A percentile compares a stretch with the other conserved stretches of the same genome.
phyloP scores from a whole-genome alignment of 2,888 invertebrate species.

The Exocentrus adspersus region DNA sequence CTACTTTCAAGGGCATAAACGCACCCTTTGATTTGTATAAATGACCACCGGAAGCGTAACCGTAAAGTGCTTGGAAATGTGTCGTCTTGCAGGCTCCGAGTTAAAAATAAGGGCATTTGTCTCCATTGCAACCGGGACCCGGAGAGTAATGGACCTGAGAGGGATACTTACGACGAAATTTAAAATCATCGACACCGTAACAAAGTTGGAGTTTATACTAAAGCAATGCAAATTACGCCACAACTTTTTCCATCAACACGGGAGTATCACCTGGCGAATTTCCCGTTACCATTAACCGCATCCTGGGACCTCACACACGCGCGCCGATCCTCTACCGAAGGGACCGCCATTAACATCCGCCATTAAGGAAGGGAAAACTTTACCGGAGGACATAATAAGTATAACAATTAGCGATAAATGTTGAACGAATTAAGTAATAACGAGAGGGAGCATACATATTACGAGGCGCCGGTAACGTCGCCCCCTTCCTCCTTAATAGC shows the following conservation, averaged over 20 bases:
- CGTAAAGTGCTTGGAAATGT: slow-evolving; percentile 2
- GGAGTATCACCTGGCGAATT: no score
- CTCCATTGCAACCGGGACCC: neutral
- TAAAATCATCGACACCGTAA: no score
- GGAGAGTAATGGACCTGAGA: neutral
- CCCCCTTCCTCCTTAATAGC: slow-evolving; percentile 42
- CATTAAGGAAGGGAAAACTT: slow-evolving; percentile 11
- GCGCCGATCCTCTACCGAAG: neutral
- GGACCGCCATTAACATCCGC: neutral
- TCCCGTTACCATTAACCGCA: no score
- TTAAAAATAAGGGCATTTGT: slow-evolving; percentile 10
- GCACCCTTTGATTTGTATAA: slow-evolving; percentile 12
- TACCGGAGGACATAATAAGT: slow-evolving; percentile 7
- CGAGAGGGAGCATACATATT: slow-evolving; percentile 40
- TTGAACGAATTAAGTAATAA: slow-evolving; percentile 51
- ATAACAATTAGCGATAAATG: slow-evolving; percentile 52
- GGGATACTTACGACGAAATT: no score
- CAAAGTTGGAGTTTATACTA: no score
- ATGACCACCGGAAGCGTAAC: neutral
- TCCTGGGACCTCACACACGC: neutral
- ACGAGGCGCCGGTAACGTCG: slow-evolving; percentile 18
- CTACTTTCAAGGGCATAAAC: neutral
- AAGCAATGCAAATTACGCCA: no score
- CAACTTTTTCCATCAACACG: no score
- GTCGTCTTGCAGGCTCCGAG: neutral